phyloP scores from a whole-genome alignment of 2,113 vertebrate genomes.

The Fulmarus glacialis region DNA sequence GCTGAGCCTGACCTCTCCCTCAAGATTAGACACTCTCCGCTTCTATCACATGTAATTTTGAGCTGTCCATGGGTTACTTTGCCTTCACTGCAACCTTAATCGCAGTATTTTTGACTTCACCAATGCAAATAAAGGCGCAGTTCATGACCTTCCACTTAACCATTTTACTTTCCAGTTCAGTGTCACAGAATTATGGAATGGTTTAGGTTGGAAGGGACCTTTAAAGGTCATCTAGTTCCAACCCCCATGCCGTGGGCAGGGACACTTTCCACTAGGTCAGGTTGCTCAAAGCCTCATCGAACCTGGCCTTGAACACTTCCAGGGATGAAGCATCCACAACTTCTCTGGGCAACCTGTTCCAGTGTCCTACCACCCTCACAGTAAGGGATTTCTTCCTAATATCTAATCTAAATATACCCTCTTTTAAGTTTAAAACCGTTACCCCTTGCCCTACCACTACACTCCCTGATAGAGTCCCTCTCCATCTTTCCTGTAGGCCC shows the following conservation, averaged over 20 bases:
- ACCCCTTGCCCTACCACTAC: accelerated
- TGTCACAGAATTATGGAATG: background rate
- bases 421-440: background rate
- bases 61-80: background rate
- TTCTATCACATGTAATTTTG: background rate
- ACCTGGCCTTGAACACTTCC: background rate
- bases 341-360: background rate
- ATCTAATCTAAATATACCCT: background rate
- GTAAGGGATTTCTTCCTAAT: background rate
- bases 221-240: background rate
- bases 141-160: background rate
- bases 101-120: background rate
- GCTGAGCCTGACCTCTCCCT: background rate
- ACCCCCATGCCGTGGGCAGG: background rate
- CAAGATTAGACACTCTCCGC: background rate
- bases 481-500: background rate
- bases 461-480: background rate
- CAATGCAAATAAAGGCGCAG: background rate
- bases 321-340: background rate
- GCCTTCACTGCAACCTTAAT: background rate
- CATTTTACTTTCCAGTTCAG: background rate
- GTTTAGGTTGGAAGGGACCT: accelerated
- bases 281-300: background rate
- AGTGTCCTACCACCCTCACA: background rate
- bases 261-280: background rate